These are phyloP conservation scores for Drosophila tripunctata DNA, from an alignment of 2,888 invertebrate species.

Conservation along the genomic window DNA sequence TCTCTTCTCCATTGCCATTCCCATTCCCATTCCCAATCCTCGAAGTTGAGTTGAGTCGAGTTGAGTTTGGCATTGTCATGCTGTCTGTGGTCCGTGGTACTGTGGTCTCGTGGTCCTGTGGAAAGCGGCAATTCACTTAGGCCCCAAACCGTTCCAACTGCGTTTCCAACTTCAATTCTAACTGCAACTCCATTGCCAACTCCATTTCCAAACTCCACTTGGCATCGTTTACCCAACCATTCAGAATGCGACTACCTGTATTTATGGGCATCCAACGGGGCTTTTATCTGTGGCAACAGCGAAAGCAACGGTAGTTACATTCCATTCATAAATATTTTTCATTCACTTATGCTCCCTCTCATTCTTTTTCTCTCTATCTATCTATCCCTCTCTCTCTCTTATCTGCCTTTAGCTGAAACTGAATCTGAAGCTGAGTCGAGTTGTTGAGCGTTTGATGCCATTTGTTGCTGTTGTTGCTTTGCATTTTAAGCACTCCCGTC, in stretches of 20 bases:
- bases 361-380: slow-evolving; percentile 2
- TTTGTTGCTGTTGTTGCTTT: slow-evolving; percentile 64
- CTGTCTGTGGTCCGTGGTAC: slow-evolving; percentile 32
- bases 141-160: slow-evolving; percentile 24
- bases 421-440: slow-evolving; percentile 49
- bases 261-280: slow-evolving; percentile 69
- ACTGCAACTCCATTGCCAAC: too few relatives aligned
- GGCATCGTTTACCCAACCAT: slow-evolving; percentile 70
- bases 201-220: slow-evolving; percentile 26
- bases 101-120: slow-evolving; percentile 32
- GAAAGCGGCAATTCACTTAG: slow-evolving; percentile 74
- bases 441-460: slow-evolving; percentile 55
- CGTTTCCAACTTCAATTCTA: not conserved
- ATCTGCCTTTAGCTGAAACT: slow-evolving; percentile 33
- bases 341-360: slow-evolving; percentile 64
- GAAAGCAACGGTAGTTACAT: slow-evolving; percentile 65
- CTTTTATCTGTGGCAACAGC: slow-evolving; percentile 60
- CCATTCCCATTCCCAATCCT: not conserved
- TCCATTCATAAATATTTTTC: slow-evolving; percentile 77
- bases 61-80: slow-evolving; percentile 57
- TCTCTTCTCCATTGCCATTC: not conserved
- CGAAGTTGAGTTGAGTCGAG: slow-evolving; percentile 34
- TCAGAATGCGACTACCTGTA: slow-evolving; percentile 73
- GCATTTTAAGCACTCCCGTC: slow-evolving; percentile 61
- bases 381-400: slow-evolving; percentile 5